Evolutionary conservation across 2,888 invertebrate species (phyloP).

Genomic region (Heteromurus nitidus): DNA sequence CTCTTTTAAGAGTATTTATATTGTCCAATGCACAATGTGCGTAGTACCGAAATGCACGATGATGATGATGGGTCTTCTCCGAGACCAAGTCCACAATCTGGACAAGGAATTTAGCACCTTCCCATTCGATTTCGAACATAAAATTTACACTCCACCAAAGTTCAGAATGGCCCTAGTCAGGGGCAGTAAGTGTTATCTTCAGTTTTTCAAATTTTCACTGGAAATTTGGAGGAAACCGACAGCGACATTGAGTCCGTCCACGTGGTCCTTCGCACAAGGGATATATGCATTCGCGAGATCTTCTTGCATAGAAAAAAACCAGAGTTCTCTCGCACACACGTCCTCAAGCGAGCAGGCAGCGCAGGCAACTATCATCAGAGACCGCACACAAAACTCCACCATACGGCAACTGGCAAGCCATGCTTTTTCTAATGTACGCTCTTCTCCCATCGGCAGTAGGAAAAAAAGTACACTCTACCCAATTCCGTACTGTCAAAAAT

Average conservation of each 20-base stretch:
- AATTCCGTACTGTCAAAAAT: no score
- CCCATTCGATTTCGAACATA: background rate
- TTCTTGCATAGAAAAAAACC: constrained; percentile 16
- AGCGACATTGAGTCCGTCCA: constrained; percentile 2
- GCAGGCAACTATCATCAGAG: background rate
- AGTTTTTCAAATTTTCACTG: constrained; percentile 5
- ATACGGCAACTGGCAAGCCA: no score
- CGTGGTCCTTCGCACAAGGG: constrained; percentile 55
- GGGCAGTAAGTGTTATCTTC: background rate
- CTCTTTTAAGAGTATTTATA: constrained; percentile 3
- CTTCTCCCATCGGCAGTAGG: no score
- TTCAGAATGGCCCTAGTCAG: background rate
- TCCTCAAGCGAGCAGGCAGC: constrained; percentile 24
- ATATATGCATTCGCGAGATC: no score
- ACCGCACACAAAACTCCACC: background rate
- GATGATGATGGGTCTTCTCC: constrained; percentile 3
- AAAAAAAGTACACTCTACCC: no score
- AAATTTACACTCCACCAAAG: background rate
- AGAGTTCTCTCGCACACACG: background rate
- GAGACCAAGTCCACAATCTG: constrained; percentile 34
- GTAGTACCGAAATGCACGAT: background rate
- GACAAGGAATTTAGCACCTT: constrained; percentile 10
- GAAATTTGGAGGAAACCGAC: constrained; percentile 40
- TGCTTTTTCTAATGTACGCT: no score
- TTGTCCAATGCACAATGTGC: no score